phyloP scores from a whole-genome alignment of 1,140 invertebrate genomes.

The Bathynomus jamesi region DNA sequence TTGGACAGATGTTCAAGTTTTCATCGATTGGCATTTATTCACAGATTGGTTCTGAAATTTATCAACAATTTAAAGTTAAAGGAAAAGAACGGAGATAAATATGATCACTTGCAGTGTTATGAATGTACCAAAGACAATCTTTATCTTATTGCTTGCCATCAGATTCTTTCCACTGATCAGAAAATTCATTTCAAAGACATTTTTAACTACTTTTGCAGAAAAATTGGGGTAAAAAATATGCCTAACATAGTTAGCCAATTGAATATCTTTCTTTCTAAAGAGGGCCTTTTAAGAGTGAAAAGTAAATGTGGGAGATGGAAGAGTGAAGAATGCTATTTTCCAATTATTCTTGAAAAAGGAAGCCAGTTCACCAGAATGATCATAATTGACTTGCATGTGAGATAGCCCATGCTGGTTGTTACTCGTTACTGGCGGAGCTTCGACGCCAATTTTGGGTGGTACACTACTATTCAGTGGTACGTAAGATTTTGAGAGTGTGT shows the following conservation, averaged over 20 bases:
- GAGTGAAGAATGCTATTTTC: background rate
- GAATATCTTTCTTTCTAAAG: background rate
- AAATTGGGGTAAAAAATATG: background rate
- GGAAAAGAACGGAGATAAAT: background rate
- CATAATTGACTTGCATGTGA: background rate
- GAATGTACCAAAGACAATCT: too few relatives aligned
- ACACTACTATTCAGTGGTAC: background rate
- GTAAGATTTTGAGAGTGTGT: background rate
- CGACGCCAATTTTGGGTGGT: background rate
- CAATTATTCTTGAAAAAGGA: background rate
- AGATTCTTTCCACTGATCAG: too few relatives aligned
- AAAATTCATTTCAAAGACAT: background rate
- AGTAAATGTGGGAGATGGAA: background rate
- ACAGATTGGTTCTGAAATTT: background rate
- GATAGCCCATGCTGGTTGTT: background rate
- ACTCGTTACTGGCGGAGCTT: background rate
- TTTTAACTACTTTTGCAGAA: background rate
- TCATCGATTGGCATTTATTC: too few relatives aligned
- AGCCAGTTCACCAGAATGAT: background rate
- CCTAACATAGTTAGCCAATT: background rate
- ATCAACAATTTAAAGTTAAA: constrained; percentile 3
- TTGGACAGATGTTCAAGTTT: too few relatives aligned
- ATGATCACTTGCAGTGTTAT: too few relatives aligned
- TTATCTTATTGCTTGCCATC: too few relatives aligned
- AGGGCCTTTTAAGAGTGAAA: background rate